Evolutionary conservation across 2,113 vertebrate species (phyloP).

Genomic region (Cairina moschata): DNA sequence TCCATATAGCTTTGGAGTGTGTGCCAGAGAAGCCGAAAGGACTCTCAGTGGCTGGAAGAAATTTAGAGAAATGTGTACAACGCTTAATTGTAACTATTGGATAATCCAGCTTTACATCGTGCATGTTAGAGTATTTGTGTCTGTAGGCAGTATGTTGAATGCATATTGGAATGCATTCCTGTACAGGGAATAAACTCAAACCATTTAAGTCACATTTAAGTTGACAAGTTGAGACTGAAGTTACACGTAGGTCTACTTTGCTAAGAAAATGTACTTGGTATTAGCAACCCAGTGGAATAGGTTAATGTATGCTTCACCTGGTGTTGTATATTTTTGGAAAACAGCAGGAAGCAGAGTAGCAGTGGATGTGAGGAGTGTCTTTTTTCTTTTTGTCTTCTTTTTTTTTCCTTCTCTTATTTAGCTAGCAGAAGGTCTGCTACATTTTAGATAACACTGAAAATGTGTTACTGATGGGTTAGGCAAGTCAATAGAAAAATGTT

Average conservation of each 20-base stretch:
- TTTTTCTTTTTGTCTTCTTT: neutral
- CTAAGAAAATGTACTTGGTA: neutral
- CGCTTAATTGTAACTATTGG: neutral
- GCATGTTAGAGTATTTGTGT: neutral
- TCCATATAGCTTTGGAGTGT: neutral
- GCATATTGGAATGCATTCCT: neutral
- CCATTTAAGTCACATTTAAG: neutral
- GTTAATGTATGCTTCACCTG: neutral
- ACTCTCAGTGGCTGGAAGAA: neutral
- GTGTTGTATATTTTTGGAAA: neutral
- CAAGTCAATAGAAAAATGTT: neutral
- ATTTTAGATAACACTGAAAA: neutral
- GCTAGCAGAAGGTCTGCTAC: neutral
- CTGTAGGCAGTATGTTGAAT: neutral
- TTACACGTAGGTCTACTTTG: neutral
- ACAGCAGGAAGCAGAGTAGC: neutral
- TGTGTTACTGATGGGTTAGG: neutral
- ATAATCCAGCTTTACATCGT: neutral
- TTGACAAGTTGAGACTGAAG: neutral
- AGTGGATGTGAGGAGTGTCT: neutral
- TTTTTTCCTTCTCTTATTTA: neutral
- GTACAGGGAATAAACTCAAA: neutral
- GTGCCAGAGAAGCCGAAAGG: neutral
- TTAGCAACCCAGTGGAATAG: neutral
- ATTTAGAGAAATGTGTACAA: neutral